Evolutionary conservation across 1,140 invertebrate genomes (phyloP), one percentile per base, ranked within the genome.

Genomic region (Eumeta japonica): DNA sequence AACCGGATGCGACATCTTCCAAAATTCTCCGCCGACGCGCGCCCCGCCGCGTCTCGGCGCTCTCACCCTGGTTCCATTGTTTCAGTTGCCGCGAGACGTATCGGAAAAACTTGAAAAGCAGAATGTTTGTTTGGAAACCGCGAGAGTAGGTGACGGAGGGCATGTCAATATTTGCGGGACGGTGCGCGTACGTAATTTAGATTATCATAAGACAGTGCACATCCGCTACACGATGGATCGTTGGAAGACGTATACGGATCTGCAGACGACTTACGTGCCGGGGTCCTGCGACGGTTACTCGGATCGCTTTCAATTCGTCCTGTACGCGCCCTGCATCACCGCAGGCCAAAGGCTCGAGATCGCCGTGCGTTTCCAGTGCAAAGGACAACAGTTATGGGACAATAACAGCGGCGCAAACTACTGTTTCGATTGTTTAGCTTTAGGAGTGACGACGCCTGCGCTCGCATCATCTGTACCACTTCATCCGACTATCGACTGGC

Each of bases 281-380:
- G 88, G 90, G 49, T 94, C 92, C 0, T 93, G 90, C 67, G 93
- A 97, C 54, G 92, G 92, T 1, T 90, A 92, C 47, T 93, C 92
- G 10, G 94, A 98, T 61, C 87, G 87, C 42, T 97, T 96, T 59
- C 81, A 82, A 5, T 88, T 96, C 50, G 61, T 84, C 3, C 54
- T 90, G 2, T 89, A 87, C 42, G 85, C 83, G 38, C 82, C 87
- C 49, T 83, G 80, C 20, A 71, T 93, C 46, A 67, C 77, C 5
- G 76, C 88, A 2, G 90, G 90, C 0, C 82, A 88, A 46, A 80
- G 82, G 27, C 56, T 95, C 7, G 85, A 91, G 58, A 84, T 95
- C 41, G 91, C 91, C 1, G 79, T 93, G 3, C 79, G 88, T 16
- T 96, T 90, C 67, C 83, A 87, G 52, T 88, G 86, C 41, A 85